Percentiles rank a stretch among this genome's conserved stretches.
Conservation (phyloP, 92 coral and sea anemone species). For the Bergia sp. region DNA sequence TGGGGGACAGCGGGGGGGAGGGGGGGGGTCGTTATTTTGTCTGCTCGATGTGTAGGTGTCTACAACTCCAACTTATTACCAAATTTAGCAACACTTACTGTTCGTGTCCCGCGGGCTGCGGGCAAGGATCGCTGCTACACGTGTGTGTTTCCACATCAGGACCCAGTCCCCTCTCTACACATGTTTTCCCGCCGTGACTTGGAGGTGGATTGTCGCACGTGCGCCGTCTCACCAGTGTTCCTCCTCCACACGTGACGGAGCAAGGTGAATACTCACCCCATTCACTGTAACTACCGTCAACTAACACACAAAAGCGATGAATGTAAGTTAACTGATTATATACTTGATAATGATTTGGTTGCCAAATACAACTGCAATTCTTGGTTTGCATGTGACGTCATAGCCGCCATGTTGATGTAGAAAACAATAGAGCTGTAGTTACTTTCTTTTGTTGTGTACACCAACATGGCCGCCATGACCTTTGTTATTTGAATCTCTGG, state of each 20-base stretch:
- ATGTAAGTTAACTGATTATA: not conserved
- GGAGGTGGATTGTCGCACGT: constrained; percentile 51
- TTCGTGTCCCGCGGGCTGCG: not conserved
- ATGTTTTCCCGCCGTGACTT: constrained; percentile 46
- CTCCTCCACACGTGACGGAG: constrained; percentile 25
- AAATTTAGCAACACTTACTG: not conserved
- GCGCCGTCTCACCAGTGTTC: constrained; percentile 33
- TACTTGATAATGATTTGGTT: not conserved
- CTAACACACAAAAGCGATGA: not conserved
- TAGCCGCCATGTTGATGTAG: too few relatives aligned
- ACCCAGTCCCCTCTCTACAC: constrained; percentile 40
- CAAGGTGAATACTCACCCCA: constrained; percentile 30
- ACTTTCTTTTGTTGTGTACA: too few relatives aligned
- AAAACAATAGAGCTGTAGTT: too few relatives aligned
- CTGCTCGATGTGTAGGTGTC: too few relatives aligned
- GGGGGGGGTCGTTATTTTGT: too few relatives aligned
- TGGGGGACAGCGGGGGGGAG: too few relatives aligned
- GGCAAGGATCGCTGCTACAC: constrained; percentile 44
- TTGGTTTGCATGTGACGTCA: too few relatives aligned
- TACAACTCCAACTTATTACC: not conserved
- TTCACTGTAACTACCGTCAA: constrained; percentile 7
- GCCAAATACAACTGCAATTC: not conserved
- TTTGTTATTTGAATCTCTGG: too few relatives aligned
- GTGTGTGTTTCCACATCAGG: not conserved
- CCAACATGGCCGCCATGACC: too few relatives aligned